phyloP scores from a whole-genome alignment of 2,113 vertebrate species.

The Ceuthmochares aereus region DNA sequence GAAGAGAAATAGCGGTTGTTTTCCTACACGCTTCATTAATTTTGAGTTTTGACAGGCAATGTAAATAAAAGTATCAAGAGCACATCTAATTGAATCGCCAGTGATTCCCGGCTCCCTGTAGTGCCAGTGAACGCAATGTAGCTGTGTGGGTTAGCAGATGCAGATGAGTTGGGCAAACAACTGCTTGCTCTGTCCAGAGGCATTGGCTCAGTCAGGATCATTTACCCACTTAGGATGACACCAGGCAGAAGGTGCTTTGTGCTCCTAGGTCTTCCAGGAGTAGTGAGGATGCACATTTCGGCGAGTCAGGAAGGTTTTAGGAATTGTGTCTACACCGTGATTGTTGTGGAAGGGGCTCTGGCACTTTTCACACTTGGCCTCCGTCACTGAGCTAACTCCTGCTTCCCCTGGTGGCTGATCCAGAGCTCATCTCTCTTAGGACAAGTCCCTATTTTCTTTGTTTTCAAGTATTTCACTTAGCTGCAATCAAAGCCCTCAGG shows the following conservation, averaged over 20 bases:
- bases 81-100: conserved; percentile 76
- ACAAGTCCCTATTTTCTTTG: background rate
- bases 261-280: background rate
- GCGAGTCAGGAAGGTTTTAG: background rate
- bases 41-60: conserved; percentile 74
- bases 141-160: conserved; percentile 17
- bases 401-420: background rate
- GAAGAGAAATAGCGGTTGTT: conserved; percentile 70
- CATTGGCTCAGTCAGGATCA: conserved; percentile 35
- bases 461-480: background rate
- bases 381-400: background rate
- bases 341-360: background rate
- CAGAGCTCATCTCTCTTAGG: background rate
- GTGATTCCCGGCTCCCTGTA: conserved; percentile 61
- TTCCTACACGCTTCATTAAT: conserved; percentile 78
- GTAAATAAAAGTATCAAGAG: conserved; percentile 71
- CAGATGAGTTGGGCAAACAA: conserved; percentile 54
- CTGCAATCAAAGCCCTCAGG: background rate
- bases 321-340: background rate
- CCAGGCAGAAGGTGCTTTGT: background rate
- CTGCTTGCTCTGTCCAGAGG: conserved; percentile 20
- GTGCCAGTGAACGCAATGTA: conserved; percentile 43
- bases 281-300: background rate
- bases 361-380: background rate
- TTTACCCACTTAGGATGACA: conserved; percentile 12